These are phyloP conservation scores for Atlantisia rogersi DNA, from an alignment of 2,113 vertebrate genomes.

Conservation along the genomic window DNA sequence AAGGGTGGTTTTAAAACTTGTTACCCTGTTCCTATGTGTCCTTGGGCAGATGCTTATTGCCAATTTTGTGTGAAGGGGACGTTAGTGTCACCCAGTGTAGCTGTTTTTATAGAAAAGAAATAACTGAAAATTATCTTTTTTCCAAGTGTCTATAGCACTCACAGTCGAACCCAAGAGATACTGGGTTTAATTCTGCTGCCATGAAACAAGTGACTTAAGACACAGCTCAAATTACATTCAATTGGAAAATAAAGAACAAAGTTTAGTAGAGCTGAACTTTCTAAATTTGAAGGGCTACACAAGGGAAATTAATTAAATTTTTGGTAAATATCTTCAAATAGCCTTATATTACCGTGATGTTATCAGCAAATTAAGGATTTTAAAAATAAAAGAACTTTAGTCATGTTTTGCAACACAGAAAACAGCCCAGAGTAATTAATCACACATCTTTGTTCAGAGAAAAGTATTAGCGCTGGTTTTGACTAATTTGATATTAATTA, in stretches of 20 bases:
- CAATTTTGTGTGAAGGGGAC: background rate
- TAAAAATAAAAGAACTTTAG: background rate
- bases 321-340: background rate
- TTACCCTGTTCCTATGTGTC: background rate
- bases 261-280: background rate
- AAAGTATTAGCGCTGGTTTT: background rate
- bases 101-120: background rate
- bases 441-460: background rate
- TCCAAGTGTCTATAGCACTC: background rate
- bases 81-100: rapidly evolving
- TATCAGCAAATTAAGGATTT: background rate
- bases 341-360: background rate
- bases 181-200: background rate
- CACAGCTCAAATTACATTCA: background rate
- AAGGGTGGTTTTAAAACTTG: background rate
- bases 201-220: background rate
- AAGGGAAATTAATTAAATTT: background rate
- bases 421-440: background rate
- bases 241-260: background rate
- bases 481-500: background rate
- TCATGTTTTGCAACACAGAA: background rate
- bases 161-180: background rate
- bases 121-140: background rate
- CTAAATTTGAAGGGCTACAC: background rate
- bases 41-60: background rate